These are phyloP conservation scores for Trogon surrucura DNA, from an alignment of 2,113 vertebrate genomes.

Conservation along the genomic window DNA sequence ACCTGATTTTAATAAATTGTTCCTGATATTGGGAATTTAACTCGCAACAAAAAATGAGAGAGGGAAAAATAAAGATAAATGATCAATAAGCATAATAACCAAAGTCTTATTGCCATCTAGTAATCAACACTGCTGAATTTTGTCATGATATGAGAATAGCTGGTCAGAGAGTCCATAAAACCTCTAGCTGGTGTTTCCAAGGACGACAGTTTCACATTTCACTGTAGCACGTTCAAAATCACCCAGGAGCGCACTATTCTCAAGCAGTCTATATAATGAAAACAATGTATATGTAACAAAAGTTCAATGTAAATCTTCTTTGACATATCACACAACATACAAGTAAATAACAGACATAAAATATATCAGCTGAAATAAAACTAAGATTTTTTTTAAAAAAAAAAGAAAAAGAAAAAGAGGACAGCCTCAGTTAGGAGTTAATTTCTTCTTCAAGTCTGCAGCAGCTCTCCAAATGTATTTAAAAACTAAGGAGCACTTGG, in stretches of 20 bases:
- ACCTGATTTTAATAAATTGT: constrained; percentile 73
- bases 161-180: constrained; percentile 79
- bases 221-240: constrained; percentile 86
- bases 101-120: constrained; percentile 78
- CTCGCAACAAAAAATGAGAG: constrained; percentile 26
- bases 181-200: constrained; percentile 88
- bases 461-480: constrained; percentile 67
- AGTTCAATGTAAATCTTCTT: constrained; percentile 77
- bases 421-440: constrained; percentile 54
- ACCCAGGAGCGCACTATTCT: constrained; percentile 89
- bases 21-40: constrained; percentile 75
- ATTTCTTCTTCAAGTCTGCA: constrained; percentile 76
- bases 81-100: constrained; percentile 49
- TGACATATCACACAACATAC: constrained; percentile 67
- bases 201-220: constrained; percentile 84
- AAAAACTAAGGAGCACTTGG: constrained; percentile 79
- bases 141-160: constrained; percentile 62
- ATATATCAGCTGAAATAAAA: constrained; percentile 38
- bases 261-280: constrained; percentile 94
- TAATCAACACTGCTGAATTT: constrained; percentile 62
- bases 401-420: neutral
- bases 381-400: neutral
- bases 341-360: constrained; percentile 69
- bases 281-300: constrained; percentile 86
- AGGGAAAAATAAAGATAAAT: constrained; percentile 64